phyloP scores from a whole-genome alignment of 2,888 invertebrate species.

The Anaspis maculata region DNA sequence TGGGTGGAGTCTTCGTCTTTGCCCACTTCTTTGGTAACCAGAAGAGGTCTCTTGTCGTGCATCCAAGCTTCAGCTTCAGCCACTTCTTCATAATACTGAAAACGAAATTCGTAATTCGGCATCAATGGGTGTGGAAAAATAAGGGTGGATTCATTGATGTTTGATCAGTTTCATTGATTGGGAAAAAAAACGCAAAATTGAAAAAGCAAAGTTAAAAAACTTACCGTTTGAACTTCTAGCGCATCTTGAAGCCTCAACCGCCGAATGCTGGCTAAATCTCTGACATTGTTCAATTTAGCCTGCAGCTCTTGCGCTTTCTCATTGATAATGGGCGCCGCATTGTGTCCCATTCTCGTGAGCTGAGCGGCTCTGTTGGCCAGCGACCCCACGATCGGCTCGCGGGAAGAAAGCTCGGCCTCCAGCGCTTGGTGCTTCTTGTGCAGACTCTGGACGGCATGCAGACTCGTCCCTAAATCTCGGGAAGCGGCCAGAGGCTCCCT shows the following conservation, averaged over 20 bases:
- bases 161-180: too few species aligned
- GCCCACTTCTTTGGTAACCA: constrained; percentile 73
- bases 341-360: constrained; percentile 79
- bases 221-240: constrained; percentile 72
- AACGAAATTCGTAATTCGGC: too few species aligned
- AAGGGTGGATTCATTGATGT: too few species aligned
- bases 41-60: constrained; percentile 67
- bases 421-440: constrained; percentile 90
- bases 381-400: constrained; percentile 74
- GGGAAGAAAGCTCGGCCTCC: constrained; percentile 81
- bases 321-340: constrained; percentile 69
- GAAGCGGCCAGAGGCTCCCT: constrained; percentile 64
- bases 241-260: constrained; percentile 69
- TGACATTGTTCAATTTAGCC: constrained; percentile 58
- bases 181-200: not conserved
- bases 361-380: constrained; percentile 66
- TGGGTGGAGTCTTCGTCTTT: constrained; percentile 89
- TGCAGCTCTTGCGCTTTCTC: constrained; percentile 58
- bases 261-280: constrained; percentile 65
- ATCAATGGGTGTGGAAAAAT: constrained; percentile 1
- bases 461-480: constrained; percentile 50
- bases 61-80: constrained; percentile 92
- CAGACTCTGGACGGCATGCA: constrained; percentile 75
- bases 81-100: constrained; percentile 79
- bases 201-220: too few species aligned